Evolutionary conservation across 2,113 vertebrate genomes (phyloP), one percentile per base, ranked within the genome.

Genomic region (Neoarius graeffei): DNA sequence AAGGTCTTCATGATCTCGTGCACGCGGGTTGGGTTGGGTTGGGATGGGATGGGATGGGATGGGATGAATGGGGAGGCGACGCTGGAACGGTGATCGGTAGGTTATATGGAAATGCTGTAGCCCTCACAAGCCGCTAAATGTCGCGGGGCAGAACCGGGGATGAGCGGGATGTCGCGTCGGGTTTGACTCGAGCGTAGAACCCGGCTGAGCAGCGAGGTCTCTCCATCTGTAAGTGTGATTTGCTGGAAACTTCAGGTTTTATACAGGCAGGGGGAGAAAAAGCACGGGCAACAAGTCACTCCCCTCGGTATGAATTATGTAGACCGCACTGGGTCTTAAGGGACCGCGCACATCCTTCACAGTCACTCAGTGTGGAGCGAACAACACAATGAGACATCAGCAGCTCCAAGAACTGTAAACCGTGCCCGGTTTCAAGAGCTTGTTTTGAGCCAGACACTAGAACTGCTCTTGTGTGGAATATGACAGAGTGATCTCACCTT

Each of bases 241-340:
- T 87, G 85, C 67, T 87, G 89, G 89, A 88, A 93, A 92, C 92
- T 95, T 95, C 92, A 94, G 84, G 92, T 94, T 99, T 97, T 97
- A 98, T 98, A 97, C 93, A 86, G 93, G 93, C 93, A 94, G 93
- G 93, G 81, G 80, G 71, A 74, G 35, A 85, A 93, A 94, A 93
- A 92, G 92, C 92, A 94, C 84, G 88, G 91, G 90, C 93, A 94
- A 91, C 90, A 95, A 94, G 96, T 96, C 96, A 97, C 97, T 96
- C 97, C 97, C 97, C 94, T 93, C 92, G 89, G 94, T 92, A 91
- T 93, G 95, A 93, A 93, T 93, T 93, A 93, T 88, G 87, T 90
- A 93, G 88, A 86, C 85, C 81, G 88, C 77, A 57, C 79, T 42
- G 60, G 59, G 71, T 87, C 89, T 90, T 90, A 90, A 90, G 87